Evolutionary conservation across 1,140 invertebrate species (phyloP).

Genomic region (Goniozus legneri): DNA sequence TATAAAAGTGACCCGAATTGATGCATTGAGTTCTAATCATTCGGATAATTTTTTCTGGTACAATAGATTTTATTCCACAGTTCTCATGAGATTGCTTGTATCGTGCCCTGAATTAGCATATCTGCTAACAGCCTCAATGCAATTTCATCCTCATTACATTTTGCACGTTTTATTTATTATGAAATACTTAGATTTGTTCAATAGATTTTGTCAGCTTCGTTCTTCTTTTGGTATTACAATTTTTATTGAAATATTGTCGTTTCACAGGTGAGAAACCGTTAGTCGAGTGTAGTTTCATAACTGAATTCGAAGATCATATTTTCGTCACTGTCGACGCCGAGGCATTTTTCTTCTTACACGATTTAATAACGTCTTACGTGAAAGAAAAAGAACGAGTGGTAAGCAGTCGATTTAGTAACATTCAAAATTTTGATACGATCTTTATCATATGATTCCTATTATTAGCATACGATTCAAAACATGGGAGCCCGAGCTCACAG

Average conservation of each 20-base stretch:
- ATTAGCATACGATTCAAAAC: slow-evolving; percentile 33
- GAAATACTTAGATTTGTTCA: neutral
- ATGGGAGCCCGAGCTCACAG: slow-evolving; percentile 48
- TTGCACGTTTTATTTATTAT: too few species aligned
- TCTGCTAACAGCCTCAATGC: too few species aligned
- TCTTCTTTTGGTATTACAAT: slow-evolving; percentile 15
- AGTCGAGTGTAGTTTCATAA: slow-evolving; percentile 95
- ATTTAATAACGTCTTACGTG: slow-evolving; percentile 93
- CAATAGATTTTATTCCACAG: too few species aligned
- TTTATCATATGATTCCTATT: slow-evolving; percentile 6
- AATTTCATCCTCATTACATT: too few species aligned
- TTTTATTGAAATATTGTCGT: neutral
- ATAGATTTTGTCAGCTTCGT: slow-evolving; percentile 1
- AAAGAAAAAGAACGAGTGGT: slow-evolving; percentile 87
- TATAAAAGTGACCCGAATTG: too few species aligned
- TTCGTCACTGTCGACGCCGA: slow-evolving; percentile 97
- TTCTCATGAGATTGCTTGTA: too few species aligned
- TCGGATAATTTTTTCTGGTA: too few species aligned
- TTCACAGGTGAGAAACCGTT: slow-evolving; percentile 74
- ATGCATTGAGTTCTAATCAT: too few species aligned
- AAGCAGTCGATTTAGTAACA: slow-evolving; percentile 47
- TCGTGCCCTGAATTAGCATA: too few species aligned
- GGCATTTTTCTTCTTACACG: slow-evolving; percentile 95
- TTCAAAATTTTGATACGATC: neutral
- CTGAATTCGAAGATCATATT: slow-evolving; percentile 97